Percentiles rank a stretch among this genome's conserved stretches.
Evolutionary conservation across 1,140 invertebrate species (phyloP).

Genomic region (Drosophila pallidifrons): DNA sequence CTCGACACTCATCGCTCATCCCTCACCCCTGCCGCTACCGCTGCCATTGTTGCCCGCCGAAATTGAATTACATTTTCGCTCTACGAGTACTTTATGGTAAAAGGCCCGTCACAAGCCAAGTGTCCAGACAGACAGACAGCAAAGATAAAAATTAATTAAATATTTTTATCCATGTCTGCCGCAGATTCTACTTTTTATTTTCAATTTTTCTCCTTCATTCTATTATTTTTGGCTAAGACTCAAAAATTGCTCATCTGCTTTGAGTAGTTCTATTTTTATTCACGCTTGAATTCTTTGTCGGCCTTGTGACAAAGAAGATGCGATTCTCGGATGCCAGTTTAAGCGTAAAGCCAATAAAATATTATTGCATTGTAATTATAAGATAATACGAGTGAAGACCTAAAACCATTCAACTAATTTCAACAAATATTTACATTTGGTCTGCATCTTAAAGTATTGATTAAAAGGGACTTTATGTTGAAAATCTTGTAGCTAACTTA

Average conservation of each 20-base stretch:
- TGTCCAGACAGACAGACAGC: slow-evolving; percentile 34
- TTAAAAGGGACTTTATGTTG: neutral
- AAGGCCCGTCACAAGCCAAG: slow-evolving; percentile 51
- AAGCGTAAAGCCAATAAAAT: neutral
- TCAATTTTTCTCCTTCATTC: neutral
- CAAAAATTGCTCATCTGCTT: slow-evolving; percentile 4
- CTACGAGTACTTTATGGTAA: slow-evolving; percentile 65
- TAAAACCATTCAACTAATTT: slow-evolving; percentile 1
- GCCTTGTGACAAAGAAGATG: neutral
- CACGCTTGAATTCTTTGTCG: neutral
- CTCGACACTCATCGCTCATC: neutral
- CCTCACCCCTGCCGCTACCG: neutral
- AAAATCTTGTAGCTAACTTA: neutral
- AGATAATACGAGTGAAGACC: neutral
- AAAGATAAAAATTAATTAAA: slow-evolving; percentile 77
- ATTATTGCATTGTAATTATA: slow-evolving; percentile 2
- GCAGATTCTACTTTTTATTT: slow-evolving; percentile 14
- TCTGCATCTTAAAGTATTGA: neutral
- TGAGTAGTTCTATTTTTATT: neutral
- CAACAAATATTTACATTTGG: neutral
- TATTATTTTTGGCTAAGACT: slow-evolving; percentile 19
- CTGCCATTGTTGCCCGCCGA: slow-evolving; percentile 26
- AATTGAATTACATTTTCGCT: slow-evolving; percentile 81
- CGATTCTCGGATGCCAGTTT: neutral
- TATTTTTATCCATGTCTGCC: slow-evolving; percentile 17